Percentiles rank a stretch among this genome's conserved stretches.
These are phyloP conservation scores for Engystomops pustulosus DNA, from an alignment of 2,113 vertebrate genomes.

Conservation along the genomic window DNA sequence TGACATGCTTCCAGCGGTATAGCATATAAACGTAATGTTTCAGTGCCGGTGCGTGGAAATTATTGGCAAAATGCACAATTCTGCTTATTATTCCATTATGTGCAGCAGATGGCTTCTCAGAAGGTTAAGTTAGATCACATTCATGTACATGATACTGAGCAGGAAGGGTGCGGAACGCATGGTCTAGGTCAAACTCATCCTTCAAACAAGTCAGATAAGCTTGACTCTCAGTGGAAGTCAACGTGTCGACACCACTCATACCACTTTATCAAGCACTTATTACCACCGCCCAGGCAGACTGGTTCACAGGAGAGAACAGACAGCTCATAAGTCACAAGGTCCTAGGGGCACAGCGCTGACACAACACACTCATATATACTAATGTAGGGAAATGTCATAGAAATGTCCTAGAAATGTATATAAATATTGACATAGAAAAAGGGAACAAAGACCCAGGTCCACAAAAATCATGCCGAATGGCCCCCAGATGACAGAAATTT, in stretches of 20 bases:
- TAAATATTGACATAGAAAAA: no score
- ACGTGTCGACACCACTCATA: conserved; percentile 8
- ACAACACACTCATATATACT: not conserved
- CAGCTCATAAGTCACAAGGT: not conserved
- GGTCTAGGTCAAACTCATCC: not conserved
- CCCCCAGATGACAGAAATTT: no score
- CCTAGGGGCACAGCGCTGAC: not conserved
- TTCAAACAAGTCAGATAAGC: conserved; percentile 17
- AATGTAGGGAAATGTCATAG: no score
- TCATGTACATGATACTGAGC: not conserved
- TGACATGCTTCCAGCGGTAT: conserved; percentile 36
- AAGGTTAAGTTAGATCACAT: conserved; percentile 17
- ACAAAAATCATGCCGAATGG: not conserved
- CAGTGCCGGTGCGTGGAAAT: not conserved
- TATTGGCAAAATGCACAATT: not conserved
- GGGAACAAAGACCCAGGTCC: no score
- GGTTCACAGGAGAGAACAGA: not conserved
- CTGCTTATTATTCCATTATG: conserved; percentile 22
- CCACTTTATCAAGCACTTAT: conserved; percentile 19
- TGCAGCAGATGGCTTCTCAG: conserved; percentile 6
- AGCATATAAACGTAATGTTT: conserved; percentile 8
- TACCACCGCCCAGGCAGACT: conserved; percentile 4
- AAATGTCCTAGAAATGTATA: no score
- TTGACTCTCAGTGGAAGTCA: conserved; percentile 25
- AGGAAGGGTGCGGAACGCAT: conserved; percentile 27